These are phyloP conservation scores for Eupithecia centaureata DNA, from an alignment of 2,888 invertebrate genomes.

Conservation along the genomic window DNA sequence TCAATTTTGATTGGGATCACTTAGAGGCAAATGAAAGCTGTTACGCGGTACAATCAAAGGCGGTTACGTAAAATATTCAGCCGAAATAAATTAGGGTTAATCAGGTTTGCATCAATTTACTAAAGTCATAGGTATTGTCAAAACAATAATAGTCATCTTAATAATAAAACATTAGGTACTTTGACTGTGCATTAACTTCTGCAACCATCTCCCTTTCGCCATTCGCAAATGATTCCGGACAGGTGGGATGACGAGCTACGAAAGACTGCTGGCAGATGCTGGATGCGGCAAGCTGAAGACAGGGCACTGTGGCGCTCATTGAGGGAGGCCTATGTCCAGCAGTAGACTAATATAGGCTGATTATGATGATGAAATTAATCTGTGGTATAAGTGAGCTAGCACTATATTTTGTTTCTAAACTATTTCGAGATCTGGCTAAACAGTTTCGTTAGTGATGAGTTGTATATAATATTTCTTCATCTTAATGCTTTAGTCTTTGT, in stretches of 20 bases:
- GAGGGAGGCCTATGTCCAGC: too few relatives aligned
- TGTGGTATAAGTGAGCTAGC: not conserved
- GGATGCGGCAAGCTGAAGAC: too few relatives aligned
- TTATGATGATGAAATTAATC: too few relatives aligned
- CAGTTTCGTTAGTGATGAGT: not conserved
- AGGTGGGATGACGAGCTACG: too few relatives aligned
- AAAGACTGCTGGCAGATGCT: too few relatives aligned
- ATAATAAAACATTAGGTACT: not conserved
- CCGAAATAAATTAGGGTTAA: not conserved
- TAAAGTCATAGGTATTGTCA: not conserved
- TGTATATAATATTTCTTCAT: not conserved
- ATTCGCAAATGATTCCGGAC: too few relatives aligned
- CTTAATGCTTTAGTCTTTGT: not conserved
- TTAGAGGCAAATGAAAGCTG: constrained; percentile 25
- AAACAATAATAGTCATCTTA: not conserved
- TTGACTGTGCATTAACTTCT: not conserved
- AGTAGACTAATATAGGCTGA: too few relatives aligned
- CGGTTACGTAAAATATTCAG: not conserved
- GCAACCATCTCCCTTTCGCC: not conserved
- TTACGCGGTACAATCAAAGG: constrained; percentile 11
- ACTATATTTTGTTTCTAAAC: not conserved
- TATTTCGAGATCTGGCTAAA: not conserved
- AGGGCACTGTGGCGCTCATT: too few relatives aligned
- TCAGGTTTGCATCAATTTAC: not conserved
- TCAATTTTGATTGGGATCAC: constrained; percentile 27